Evolutionary conservation across 2,113 vertebrate genomes (phyloP).

Genomic region (Cyprinodon variegatus): DNA sequence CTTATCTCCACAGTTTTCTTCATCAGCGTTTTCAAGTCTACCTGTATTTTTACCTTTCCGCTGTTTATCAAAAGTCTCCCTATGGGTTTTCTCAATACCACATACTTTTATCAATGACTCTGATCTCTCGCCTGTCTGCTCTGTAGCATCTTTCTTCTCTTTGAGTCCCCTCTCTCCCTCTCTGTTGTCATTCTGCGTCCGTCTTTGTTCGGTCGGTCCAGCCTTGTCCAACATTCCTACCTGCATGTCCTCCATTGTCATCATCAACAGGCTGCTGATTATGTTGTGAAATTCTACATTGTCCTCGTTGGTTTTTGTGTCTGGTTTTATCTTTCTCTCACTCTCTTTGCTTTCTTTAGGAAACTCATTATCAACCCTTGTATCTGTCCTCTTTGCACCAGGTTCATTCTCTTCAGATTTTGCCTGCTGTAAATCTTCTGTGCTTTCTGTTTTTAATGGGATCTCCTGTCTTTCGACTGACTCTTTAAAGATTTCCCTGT

Average conservation of each 20-base stretch:
- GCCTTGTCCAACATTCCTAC: neutral
- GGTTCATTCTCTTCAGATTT: conserved; percentile 13
- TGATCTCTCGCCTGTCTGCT: conserved; percentile 2
- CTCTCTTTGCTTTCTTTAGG: neutral
- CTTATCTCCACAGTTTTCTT: neutral
- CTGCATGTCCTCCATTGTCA: conserved; percentile 65
- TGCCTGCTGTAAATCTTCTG: neutral
- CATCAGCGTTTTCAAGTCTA: neutral
- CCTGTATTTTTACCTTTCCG: neutral
- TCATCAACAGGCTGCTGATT: conserved; percentile 67
- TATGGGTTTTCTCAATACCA: neutral
- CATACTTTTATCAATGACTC: neutral
- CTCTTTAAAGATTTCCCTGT: conserved; percentile 4
- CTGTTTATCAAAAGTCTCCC: neutral
- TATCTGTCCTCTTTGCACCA: neutral
- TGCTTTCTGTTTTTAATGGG: conserved; percentile 2
- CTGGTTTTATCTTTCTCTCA: neutral
- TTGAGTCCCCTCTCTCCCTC: neutral
- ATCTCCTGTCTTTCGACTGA: neutral
- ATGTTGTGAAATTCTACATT: conserved; percentile 61
- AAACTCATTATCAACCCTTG: neutral
- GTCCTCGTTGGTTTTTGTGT: conserved; percentile 43
- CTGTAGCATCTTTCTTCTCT: neutral
- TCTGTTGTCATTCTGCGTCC: rapidly evolving
- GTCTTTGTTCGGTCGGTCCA: neutral